A percentile compares a stretch with the other conserved stretches of the same genome.
phyloP scores from a whole-genome alignment of 2,113 vertebrate genomes.

The Thamnophis sirtalis region DNA sequence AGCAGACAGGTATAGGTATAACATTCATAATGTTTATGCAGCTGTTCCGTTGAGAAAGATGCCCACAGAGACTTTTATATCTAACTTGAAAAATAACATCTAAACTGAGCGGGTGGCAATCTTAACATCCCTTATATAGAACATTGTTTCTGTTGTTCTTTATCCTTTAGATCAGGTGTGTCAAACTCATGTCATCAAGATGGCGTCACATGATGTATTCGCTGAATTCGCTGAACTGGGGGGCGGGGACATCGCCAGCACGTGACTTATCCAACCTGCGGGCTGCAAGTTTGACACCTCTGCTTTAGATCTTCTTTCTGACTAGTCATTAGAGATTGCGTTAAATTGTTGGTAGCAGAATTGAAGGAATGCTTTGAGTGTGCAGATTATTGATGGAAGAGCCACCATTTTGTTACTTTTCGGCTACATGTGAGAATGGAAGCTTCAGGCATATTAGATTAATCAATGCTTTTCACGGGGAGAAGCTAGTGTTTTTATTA shows the following conservation, averaged over 20 bases:
- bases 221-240: too few relatives aligned
- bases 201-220: too few relatives aligned
- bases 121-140: not conserved
- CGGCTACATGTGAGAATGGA: not conserved
- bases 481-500: not conserved
- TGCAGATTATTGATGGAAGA: not conserved
- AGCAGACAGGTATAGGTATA: not conserved
- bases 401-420: not conserved
- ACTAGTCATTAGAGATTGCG: not conserved
- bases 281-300: too few relatives aligned
- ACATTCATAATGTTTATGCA: not conserved
- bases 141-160: not conserved
- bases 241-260: too few relatives aligned
- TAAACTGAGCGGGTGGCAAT: not conserved
- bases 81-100: not conserved
- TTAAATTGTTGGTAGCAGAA: not conserved
- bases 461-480: not conserved
- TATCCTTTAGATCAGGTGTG: not conserved
- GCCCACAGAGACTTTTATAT: not conserved
- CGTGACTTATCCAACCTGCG: too few relatives aligned
- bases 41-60: not conserved
- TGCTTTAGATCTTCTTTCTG: not conserved
- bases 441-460: not conserved
- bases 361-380: not conserved
- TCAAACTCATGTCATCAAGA: too few relatives aligned